Evolutionary conservation across 2,797 vertebrate genomes (phyloP), one percentile per base, ranked within the genome.

Genomic region (Notolabrus celidotus): DNA sequence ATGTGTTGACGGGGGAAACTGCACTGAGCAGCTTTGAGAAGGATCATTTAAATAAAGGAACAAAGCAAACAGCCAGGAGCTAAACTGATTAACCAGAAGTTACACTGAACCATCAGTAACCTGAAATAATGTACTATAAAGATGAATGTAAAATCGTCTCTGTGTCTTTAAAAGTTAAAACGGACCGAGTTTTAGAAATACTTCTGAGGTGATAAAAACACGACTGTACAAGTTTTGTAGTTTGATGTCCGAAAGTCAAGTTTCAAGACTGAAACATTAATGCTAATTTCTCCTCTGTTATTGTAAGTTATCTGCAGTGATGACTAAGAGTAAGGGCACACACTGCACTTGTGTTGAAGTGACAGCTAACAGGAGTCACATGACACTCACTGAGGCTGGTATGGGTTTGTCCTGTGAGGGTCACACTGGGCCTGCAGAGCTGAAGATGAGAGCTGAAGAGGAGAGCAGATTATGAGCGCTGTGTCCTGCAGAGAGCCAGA

Each of bases 381-480:
- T 39, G 68, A 5, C 20, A 8, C 52, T 29, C 11, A 10, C 0
- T n/a, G 45, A 52, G 66, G 29, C 20, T 43, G 31, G 20, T 42
- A 20, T 39, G 58, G 52, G 17, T 53, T 31, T 45, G 29, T 38
- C 23, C 51, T 31, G 31, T 61, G 45, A 53, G 58, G 36, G 31
- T 73, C 60, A 67, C 74, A 74, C 11, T 1, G 10, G 36, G 71
- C 45, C 70, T 50, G 34, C 52, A 38, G 50, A 64, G 46, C 34
- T 49, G 53, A 3, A 4, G 41, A 27, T 34, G 42, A 64, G 50
- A 60, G 34, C 34, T 43, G 53, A 2, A 3, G 42, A 29, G 38
- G 55, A 64, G 52, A 27, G 33, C 69, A 53, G 25, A 16, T 39
- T 19, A 9, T 10, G 19, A n/a, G 22, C 3, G 33, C 9, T 4